These are phyloP conservation scores for Drosophila mimetica DNA, from an alignment of 2,888 invertebrate genomes.

Conservation along the genomic window DNA sequence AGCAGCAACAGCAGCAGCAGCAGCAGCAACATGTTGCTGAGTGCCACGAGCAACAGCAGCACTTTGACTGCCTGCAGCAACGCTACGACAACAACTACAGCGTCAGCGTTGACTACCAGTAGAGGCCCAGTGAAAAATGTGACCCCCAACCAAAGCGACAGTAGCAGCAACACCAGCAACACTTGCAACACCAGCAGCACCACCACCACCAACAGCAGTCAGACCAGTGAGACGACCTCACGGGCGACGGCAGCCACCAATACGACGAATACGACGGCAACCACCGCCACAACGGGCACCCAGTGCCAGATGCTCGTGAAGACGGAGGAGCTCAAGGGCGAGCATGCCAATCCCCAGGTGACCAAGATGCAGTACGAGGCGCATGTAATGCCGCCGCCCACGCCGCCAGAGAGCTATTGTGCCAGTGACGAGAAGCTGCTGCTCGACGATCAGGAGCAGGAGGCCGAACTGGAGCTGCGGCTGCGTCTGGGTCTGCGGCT, in stretches of 20 bases:
- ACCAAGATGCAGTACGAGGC: conserved; percentile 83
- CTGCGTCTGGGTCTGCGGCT: conserved; percentile 8
- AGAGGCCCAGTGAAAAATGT: conserved; percentile 84
- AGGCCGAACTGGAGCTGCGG: conserved; percentile 66
- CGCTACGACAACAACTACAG: conserved; percentile 69
- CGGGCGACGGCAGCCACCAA: conserved; percentile 56
- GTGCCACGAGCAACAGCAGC: conserved; percentile 62
- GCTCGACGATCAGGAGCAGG: conserved; percentile 64
- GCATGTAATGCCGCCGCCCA: conserved; percentile 82
- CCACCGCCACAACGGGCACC: conserved; percentile 69
- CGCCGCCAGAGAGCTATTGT: conserved; percentile 82
- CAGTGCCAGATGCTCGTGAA: conserved; percentile 78
- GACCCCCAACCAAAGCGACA: conserved; percentile 60
- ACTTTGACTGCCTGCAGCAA: conserved; percentile 59
- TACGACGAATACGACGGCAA: conserved; percentile 56
- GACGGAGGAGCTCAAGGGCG: conserved; percentile 80
- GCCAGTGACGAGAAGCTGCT: conserved; percentile 81
- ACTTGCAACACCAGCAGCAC: conserved; percentile 45
- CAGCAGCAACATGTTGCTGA: conserved; percentile 64
- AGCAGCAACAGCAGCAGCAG: conserved; percentile 51
- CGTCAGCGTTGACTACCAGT: conserved; percentile 81
- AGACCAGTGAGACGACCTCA: conserved; percentile 47
- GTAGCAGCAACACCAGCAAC: conserved; percentile 56
- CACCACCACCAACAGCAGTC: conserved; percentile 50
- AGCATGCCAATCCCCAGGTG: conserved; percentile 51